phyloP scores from a whole-genome alignment of 2,113 vertebrate genomes.

The Istiophorus platypterus region DNA sequence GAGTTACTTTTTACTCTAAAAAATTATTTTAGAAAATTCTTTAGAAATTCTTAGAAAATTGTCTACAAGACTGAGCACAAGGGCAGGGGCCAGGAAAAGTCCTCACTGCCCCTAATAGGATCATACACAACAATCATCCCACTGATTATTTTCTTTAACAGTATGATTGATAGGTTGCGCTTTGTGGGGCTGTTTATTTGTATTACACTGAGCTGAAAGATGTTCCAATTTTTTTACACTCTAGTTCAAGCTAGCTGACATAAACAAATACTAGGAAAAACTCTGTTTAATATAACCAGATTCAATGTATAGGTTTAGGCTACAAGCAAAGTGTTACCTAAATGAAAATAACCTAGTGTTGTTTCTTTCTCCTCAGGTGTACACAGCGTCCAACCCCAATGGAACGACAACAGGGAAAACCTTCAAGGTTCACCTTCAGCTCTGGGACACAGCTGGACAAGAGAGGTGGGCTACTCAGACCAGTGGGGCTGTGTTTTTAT shows the following conservation, averaged over 20 bases:
- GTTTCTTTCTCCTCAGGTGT: conserved; percentile 81
- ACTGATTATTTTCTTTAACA: too few species aligned
- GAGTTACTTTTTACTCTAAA: too few species aligned
- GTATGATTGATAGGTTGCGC: not conserved
- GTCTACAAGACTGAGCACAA: too few species aligned
- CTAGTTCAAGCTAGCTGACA: too few species aligned
- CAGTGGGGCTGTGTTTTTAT: not conserved
- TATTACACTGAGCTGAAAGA: not conserved
- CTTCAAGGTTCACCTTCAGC: conserved; percentile 96
- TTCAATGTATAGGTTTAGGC: not conserved
- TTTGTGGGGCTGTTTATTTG: not conserved
- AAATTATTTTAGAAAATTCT: too few species aligned
- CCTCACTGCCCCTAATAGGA: too few species aligned
- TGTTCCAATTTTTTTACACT: not conserved
- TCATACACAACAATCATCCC: too few species aligned
- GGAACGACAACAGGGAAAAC: conserved; percentile 89
- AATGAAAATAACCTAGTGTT: not conserved
- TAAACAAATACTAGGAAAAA: not conserved
- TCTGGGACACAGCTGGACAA: conserved; percentile 98
- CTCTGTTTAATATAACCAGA: not conserved
- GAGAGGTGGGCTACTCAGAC: conserved; percentile 86
- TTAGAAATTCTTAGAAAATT: too few species aligned
- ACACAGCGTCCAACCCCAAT: conserved; percentile 89
- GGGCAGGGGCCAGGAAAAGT: too few species aligned
- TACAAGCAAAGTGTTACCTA: not conserved